Evolutionary conservation across 2,888 invertebrate genomes (phyloP), one percentile per base, ranked within the genome.

Genomic region (Campoplex nolae): DNA sequence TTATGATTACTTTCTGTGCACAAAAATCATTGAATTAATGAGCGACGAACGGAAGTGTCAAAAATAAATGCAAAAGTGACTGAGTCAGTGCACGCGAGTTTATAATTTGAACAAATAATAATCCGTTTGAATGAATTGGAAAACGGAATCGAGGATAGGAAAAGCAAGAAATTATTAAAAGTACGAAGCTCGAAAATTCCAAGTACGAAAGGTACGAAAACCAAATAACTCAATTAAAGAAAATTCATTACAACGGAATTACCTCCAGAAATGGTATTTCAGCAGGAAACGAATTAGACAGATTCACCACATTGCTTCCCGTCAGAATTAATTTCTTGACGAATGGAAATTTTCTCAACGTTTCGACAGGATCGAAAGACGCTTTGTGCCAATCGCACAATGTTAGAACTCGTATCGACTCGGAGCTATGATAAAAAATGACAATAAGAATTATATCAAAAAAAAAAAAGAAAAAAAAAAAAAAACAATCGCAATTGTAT

Each of bases 1-100:
- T 93, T 65, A 95, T 90, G 84, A 92, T 93, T 38, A 95, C 90
- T 88, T 91, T 91, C 94, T 95, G 88, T 79, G 58, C 54, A 54
- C n/a, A 11, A 16, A 67, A 32, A 42, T 48, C 8, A 7, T 62
- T 42, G 28, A 71, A 83, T 85, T 67, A 78, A 74, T 58, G 11
- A 76, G 54, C 32, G 32, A 76, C 51, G n/a, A 54, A 32, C n/a
- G 42, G 23, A 71, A 16, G 38, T 13, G 38, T n/a, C 4, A 2
- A n/a, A 18, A 11, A 42, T 23, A 18, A 9, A 23, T 51, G 8
- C 35, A 13, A 38, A 18, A 35, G 32, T 38, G 32, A 73, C n/a
- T 32, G 28, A 73, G 3, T 32, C 16, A 8, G 1, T 51, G 11
- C 16, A 18, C 18, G 9, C 11, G 7, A 51, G 8, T 71, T 3